Conservation (phyloP, 2,113 vertebrate species). For the Paradisaea rubra region DNA sequence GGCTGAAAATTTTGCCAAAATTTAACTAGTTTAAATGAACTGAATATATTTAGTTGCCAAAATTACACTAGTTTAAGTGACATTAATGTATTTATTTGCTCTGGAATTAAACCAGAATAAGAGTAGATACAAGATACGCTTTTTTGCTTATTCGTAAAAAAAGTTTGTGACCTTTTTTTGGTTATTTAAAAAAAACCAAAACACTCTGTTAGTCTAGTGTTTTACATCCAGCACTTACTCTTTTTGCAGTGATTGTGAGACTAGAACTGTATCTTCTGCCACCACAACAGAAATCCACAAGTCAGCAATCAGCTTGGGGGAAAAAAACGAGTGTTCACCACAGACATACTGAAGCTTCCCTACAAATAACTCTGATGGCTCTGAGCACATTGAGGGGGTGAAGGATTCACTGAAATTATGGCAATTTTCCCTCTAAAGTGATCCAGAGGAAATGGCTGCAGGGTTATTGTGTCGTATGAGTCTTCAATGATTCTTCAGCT, state of each 20-base stretch:
- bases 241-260: not conserved
- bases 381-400: not conserved
- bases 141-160: not conserved
- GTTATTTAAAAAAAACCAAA: not conserved
- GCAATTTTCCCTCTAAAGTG: conserved; percentile 33
- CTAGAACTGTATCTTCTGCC: not conserved
- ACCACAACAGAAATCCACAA: not conserved
- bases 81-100: not conserved
- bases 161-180: not conserved
- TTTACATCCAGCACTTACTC: not conserved
- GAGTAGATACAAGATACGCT: accelerated
- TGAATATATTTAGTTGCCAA: not conserved
- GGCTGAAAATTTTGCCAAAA: not conserved
- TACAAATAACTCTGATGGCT: not conserved
- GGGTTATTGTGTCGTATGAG: not conserved
- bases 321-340: not conserved
- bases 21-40: not conserved
- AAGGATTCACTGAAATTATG: not conserved
- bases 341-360: not conserved
- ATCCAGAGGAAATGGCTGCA: conserved; percentile 3
- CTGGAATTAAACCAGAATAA: not conserved
- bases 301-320: not conserved
- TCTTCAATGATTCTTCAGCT: conserved; percentile 15
- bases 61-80: not conserved
- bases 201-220: not conserved